A percentile compares a stretch with the other conserved stretches of the same genome.
Evolutionary conservation across 35 echinoderm and acorn worm genomes (phyloP).

Genomic region (Chiridota heheva): DNA sequence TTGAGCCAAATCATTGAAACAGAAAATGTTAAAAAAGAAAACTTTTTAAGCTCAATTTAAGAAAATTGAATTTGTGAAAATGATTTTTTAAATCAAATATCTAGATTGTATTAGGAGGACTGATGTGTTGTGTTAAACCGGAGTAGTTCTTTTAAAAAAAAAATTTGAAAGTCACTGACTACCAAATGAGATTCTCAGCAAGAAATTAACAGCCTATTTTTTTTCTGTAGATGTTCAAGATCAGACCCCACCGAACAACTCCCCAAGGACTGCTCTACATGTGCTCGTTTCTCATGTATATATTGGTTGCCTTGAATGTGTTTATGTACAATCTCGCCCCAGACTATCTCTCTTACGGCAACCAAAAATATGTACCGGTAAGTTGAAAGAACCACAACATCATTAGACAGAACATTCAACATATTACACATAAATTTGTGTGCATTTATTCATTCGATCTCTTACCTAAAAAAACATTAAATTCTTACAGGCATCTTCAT

Average conservation of each 20-base stretch:
- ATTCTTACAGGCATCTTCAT: background rate
- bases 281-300: conserved; percentile 71
- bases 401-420: background rate
- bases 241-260: conserved; percentile 72
- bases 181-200: no score
- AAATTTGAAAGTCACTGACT: no score
- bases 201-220: no score
- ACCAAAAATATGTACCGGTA: conserved; percentile 73
- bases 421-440: background rate
- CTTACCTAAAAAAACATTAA: background rate
- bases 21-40: no score
- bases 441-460: no score
- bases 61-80: no score
- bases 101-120: no score
- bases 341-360: conserved; percentile 79
- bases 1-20: no score
- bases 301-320: conserved; percentile 72
- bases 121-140: no score
- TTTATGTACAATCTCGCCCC: conserved; percentile 81
- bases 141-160: no score
- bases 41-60: no score
- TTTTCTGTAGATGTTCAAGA: conserved; percentile 75
- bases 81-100: no score
- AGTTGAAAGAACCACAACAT: background rate
- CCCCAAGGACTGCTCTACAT: conserved; percentile 80